Conservation (phyloP, 2,797 vertebrate genomes). For the Pagetopsis macropterus region DNA sequence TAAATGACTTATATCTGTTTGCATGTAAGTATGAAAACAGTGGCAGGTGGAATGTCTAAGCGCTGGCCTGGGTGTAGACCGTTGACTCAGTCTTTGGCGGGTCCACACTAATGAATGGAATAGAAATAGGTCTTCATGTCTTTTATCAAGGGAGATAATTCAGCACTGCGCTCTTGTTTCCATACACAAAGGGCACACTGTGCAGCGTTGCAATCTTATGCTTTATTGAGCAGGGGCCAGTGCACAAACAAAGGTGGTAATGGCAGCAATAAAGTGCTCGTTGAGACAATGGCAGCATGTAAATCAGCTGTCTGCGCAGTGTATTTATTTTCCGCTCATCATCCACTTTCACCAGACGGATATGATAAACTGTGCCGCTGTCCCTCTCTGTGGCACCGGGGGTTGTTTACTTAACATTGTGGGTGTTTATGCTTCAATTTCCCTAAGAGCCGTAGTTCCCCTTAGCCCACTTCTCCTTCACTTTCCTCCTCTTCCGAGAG, state of each 20-base stretch:
- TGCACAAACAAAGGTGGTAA: conserved; percentile 60
- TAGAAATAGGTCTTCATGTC: conserved; percentile 67
- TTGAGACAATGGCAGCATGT: conserved; percentile 50
- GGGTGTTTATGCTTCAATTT: conserved; percentile 56
- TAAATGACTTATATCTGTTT: conserved; percentile 2
- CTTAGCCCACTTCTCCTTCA: conserved; percentile 49
- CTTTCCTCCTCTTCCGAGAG: conserved; percentile 39
- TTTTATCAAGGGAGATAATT: conserved; percentile 77
- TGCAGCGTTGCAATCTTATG: conserved; percentile 69
- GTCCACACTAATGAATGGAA: conserved; percentile 64
- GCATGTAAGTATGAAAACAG: conserved; percentile 33
- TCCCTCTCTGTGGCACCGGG: not conserved
- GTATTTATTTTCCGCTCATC: conserved; percentile 6
- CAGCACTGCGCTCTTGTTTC: conserved; percentile 71
- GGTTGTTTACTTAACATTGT: conserved; percentile 40
- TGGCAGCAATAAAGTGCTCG: conserved; percentile 52
- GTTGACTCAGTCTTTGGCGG: conserved; percentile 53
- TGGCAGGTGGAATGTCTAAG: conserved; percentile 53
- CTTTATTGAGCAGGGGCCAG: conserved; percentile 67
- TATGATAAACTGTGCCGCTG: conserved; percentile 21
- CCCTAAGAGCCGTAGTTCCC: conserved; percentile 34
- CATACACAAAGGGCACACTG: conserved; percentile 77
- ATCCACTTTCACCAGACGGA: conserved; percentile 28
- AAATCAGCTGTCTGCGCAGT: conserved; percentile 46
- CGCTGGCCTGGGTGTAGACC: conserved; percentile 25